A percentile compares a stretch with the other conserved stretches of the same genome.
These are phyloP conservation scores for Mobula birostris DNA, from an alignment of 2,113 vertebrate species.

Conservation along the genomic window DNA sequence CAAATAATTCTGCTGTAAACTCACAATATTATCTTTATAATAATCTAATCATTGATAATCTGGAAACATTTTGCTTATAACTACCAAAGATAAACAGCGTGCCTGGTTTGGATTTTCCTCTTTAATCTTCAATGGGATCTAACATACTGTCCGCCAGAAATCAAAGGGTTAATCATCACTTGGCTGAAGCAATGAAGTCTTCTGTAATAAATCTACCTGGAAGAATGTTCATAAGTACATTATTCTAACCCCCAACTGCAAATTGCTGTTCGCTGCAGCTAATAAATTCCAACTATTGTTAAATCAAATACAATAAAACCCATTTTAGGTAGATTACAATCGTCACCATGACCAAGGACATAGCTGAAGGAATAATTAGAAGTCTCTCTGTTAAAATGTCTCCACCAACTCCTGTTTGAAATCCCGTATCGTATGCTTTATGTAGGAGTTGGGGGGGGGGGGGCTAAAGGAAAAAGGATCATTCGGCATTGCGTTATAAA, in stretches of 20 bases:
- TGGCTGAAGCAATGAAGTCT: background rate
- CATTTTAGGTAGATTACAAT: background rate
- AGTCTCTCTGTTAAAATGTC: background rate
- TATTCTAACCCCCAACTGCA: background rate
- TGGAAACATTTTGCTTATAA: background rate
- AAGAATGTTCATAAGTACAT: constrained; percentile 1
- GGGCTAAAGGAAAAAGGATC: background rate
- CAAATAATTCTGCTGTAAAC: background rate
- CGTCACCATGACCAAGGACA: background rate
- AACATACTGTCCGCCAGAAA: background rate
- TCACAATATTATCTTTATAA: too few relatives aligned
- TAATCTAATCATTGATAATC: background rate
- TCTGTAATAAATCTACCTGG: constrained; percentile 2
- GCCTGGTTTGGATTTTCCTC: too few relatives aligned
- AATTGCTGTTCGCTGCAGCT: constrained; percentile 21
- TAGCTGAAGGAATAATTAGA: background rate
- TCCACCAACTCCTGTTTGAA: background rate
- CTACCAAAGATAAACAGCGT: background rate
- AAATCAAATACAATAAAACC: constrained; percentile 21
- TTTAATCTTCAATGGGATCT: background rate
- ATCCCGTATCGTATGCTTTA: background rate
- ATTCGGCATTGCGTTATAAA: background rate
- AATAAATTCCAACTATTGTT: constrained; percentile 26
- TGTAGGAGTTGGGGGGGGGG: too few relatives aligned
- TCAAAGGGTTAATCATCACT: background rate